Base-by-base conservation (phyloP, 2,888 invertebrate genomes). In the Lingula anatina region DNA sequence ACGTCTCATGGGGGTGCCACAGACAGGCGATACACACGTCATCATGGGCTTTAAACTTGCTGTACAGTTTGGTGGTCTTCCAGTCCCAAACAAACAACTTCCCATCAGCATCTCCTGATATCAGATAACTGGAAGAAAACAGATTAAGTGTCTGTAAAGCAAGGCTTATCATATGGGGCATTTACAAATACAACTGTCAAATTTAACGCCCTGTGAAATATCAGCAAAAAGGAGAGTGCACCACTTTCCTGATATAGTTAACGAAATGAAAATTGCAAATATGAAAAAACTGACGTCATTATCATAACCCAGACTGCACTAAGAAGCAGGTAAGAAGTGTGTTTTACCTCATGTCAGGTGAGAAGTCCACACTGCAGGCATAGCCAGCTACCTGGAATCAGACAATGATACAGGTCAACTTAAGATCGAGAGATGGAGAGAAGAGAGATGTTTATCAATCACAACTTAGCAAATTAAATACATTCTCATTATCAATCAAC, bases 1-100 rank as follows among this genome's bases (percentile, higher is more conserved):
- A 95, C 2, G 96, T 90, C 77, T 99, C 99, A 72, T 99, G 97
- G 0, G 99, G 99, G 81, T 99, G 97, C 99, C 99, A 99, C 18
- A 97, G 80, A 0, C 87, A 85, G 18, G 87, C 85, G 55, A 96
- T 96, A 73, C 97, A 97, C 18, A 97, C 96, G 53, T 91, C 91
- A 62, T 99, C 96, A 75, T 99, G 99, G 0, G 99, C 99, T 78
- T 97, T 96, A 91, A 99, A 97, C 75, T 95, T 96, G 77, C 91
- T 94, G 79, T 91, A 94, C 55, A 99, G 81, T 79, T 96, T 95
- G 56, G 97, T 97, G 0, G 96, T 94, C 76, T 97, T 97, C 97
- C 97, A 99, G 74, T 99, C 97, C 99, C 99, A 99, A 40, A 99
- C 86, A 78, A 93, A 97, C 66, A 94, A 87, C 78, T 96, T 96